Conservation (phyloP, 2,797 vertebrate genomes). For the Chromobotia macracanthus region DNA sequence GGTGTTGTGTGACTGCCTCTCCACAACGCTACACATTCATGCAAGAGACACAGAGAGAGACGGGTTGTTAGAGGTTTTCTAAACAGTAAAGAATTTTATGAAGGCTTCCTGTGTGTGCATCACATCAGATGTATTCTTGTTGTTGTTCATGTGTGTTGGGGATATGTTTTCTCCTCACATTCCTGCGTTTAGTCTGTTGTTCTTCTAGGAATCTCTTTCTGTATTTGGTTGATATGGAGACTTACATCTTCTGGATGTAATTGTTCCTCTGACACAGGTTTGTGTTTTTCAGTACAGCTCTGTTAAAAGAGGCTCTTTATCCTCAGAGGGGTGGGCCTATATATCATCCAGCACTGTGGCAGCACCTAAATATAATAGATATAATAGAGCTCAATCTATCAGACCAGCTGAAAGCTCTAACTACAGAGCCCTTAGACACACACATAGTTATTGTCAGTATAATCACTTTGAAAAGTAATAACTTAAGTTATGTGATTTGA, state of each 20-base stretch:
- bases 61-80: slow-evolving; percentile 56
- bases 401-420: slow-evolving; percentile 66
- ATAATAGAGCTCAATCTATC: slow-evolving; percentile 65
- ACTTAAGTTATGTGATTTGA: background rate
- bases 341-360: slow-evolving; percentile 58
- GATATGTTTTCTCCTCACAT: no score
- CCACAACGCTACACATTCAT: slow-evolving; percentile 71
- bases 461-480: slow-evolving; percentile 5
- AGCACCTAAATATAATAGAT: slow-evolving; percentile 54
- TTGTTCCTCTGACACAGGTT: slow-evolving; percentile 19
- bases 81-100: slow-evolving; percentile 37
- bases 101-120: no score
- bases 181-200: background rate
- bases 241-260: slow-evolving; percentile 22
- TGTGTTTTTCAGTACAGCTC: slow-evolving; percentile 6
- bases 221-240: background rate
- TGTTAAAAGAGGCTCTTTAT: slow-evolving; percentile 38
- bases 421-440: slow-evolving; percentile 63
- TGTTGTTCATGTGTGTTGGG: no score
- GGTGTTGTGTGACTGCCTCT: slow-evolving; percentile 72
- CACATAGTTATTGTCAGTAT: slow-evolving; percentile 43
- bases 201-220: background rate
- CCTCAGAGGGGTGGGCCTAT: slow-evolving; percentile 60
- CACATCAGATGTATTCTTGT: no score
- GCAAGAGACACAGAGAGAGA: slow-evolving; percentile 45